These are phyloP conservation scores for Scotopteryx bipunctaria DNA, from an alignment of 2,888 invertebrate species.

Conservation along the genomic window DNA sequence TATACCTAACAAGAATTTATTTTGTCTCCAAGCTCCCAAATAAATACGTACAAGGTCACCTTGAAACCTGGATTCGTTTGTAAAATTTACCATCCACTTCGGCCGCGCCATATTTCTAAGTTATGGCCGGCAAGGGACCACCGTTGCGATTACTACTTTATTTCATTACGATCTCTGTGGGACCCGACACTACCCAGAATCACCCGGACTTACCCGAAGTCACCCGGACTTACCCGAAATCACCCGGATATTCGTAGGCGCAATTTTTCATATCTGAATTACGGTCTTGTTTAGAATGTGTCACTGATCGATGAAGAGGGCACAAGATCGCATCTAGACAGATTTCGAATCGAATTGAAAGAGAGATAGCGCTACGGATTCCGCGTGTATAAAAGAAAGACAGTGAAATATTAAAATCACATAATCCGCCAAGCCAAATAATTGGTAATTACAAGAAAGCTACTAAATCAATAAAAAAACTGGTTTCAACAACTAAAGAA, in stretches of 20 bases:
- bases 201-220: background rate
- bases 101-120: slow-evolving; percentile 32
- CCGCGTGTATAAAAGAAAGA: too few relatives aligned
- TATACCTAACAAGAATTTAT: background rate
- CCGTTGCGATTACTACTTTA: slow-evolving; percentile 37
- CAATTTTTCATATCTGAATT: too few relatives aligned
- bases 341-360: too few relatives aligned
- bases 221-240: background rate
- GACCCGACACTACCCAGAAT: background rate
- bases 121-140: slow-evolving; percentile 33
- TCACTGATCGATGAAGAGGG: too few relatives aligned
- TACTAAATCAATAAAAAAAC: too few relatives aligned
- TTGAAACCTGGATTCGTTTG: slow-evolving; percentile 15
- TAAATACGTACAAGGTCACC: slow-evolving; percentile 1
- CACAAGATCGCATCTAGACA: too few relatives aligned
- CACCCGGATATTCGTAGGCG: background rate
- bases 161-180: slow-evolving; percentile 32
- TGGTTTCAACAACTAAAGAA: too few relatives aligned
- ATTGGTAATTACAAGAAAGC: too few relatives aligned
- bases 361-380: too few relatives aligned
- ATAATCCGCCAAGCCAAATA: too few relatives aligned
- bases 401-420: too few relatives aligned
- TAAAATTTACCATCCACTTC: slow-evolving; percentile 28
- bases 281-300: too few relatives aligned
- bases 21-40: background rate